Evolutionary conservation across 64 coral and sea anemone species (phyloP).

Genomic region (Dendrophyllia cribrosa): DNA sequence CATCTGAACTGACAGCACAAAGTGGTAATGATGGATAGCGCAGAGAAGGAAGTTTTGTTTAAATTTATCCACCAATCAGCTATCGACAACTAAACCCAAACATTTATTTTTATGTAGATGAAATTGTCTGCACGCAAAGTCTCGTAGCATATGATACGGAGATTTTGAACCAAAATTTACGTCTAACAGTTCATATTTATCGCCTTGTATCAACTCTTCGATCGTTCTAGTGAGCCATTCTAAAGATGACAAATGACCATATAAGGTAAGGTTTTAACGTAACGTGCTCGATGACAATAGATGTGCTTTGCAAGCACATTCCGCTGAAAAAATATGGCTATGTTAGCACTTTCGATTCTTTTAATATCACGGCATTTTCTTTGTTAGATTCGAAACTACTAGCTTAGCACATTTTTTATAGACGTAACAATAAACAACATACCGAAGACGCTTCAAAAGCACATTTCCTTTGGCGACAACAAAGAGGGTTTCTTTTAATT

Average conservation of each 20-base stretch:
- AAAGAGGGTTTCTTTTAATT: background rate
- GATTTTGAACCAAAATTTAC: background rate
- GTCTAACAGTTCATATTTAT: background rate
- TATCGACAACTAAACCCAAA: background rate
- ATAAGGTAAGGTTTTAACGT: slow-evolving; percentile 12
- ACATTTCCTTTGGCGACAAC: background rate
- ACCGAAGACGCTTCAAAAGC: background rate
- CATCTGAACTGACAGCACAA: background rate
- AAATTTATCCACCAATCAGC: slow-evolving; percentile 22
- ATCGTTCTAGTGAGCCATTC: background rate
- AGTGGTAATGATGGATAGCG: background rate
- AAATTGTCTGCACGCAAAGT: background rate
- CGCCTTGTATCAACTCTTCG: background rate
- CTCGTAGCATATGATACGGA: background rate
- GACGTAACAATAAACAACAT: background rate
- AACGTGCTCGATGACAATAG: background rate
- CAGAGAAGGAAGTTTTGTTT: background rate
- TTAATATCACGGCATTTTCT: background rate
- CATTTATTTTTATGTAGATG: background rate
- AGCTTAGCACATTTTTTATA: background rate
- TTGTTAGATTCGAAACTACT: slow-evolving; percentile 24
- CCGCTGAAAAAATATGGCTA: background rate
- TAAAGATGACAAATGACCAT: background rate
- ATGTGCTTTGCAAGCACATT: slow-evolving; percentile 30
- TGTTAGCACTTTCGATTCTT: background rate